Base-by-base conservation (phyloP, 2,797 vertebrate species). In the Salarias fasciatus region DNA sequence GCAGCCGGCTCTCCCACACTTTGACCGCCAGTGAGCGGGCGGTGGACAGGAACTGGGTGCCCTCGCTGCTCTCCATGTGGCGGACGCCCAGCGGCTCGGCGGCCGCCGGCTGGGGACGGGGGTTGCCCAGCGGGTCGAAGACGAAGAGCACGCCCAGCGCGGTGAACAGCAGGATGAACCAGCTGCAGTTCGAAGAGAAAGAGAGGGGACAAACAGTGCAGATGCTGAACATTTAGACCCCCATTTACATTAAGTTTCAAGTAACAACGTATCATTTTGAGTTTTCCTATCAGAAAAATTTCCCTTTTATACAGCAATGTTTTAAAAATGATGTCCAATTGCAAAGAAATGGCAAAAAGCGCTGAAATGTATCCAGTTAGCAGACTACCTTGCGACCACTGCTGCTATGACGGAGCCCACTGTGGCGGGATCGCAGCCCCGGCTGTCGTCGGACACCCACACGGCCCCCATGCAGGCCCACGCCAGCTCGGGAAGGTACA, bases 401-500 rank as follows among this genome's bases (percentile, higher is more conserved):
- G 98, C 95, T 6, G 90, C 83, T 0, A 95, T 90, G 66, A 99
- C 80, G 0, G 90, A 92, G 0, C 84, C 93, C 48, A 97, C 88
- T 30, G 95, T 94, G 1, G 92, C 92, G 18, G 63, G 92, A 59
- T 95, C 92, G 0, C 98, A 99, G 2, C 86, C 93, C 9, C 86
- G 57, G 0, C 94, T 87, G 74, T 91, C 88, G 4, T 94, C 91
- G 0, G 94, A 94, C 44, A 97, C 93, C 97, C 97, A 99, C 0
- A 94, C 59, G 0, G 95, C 92, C 44, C 97, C 98, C n/a, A 98
- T 68, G 31, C 94, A 86, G 11, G 96, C 97, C 97, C 97, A 99
- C 49, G 94, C 79, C 44, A 97, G 83, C 82, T 99, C 98, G 0
- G 98, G 97, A 18, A 97, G 1, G 63, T 94, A 99, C 5, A 99